Conservation (phyloP, 2,113 vertebrate genomes). For the Calypte anna region DNA sequence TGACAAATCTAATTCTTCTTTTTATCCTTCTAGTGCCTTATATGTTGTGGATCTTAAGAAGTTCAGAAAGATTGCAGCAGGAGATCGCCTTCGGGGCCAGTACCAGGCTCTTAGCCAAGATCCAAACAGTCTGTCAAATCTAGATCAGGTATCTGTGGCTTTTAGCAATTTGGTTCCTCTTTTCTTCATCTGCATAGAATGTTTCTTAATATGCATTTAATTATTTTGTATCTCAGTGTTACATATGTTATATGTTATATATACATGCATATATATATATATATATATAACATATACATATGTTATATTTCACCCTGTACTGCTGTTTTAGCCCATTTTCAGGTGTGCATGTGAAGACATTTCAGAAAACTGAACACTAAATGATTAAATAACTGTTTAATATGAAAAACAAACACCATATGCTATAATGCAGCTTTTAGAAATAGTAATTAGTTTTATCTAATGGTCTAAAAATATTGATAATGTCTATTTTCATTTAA, state of each 20-base stretch:
- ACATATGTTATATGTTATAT: neutral
- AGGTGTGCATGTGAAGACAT: neutral
- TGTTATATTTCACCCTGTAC: neutral
- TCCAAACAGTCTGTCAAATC: constrained; percentile 95
- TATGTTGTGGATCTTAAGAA: constrained; percentile 96
- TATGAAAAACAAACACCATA: neutral
- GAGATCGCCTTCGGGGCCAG: constrained; percentile 92
- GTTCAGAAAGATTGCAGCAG: constrained; percentile 94
- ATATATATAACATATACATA: no score
- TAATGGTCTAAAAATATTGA: neutral
- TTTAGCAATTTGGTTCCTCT: neutral
- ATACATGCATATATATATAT: no score
- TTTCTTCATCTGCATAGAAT: neutral
- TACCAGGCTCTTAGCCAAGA: constrained; percentile 97
- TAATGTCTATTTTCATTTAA: neutral
- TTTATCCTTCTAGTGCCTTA: constrained; percentile 81
- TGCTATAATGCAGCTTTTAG: neutral
- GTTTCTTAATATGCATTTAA: neutral
- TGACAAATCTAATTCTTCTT: neutral
- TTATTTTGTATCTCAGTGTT: neutral
- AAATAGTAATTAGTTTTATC: neutral
- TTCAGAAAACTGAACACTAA: neutral
- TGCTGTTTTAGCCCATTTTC: neutral
- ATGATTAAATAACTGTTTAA: neutral
- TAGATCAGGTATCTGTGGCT: constrained; percentile 87